phyloP scores from a whole-genome alignment of 2,888 invertebrate species.

The Clepsis dumicolana region DNA sequence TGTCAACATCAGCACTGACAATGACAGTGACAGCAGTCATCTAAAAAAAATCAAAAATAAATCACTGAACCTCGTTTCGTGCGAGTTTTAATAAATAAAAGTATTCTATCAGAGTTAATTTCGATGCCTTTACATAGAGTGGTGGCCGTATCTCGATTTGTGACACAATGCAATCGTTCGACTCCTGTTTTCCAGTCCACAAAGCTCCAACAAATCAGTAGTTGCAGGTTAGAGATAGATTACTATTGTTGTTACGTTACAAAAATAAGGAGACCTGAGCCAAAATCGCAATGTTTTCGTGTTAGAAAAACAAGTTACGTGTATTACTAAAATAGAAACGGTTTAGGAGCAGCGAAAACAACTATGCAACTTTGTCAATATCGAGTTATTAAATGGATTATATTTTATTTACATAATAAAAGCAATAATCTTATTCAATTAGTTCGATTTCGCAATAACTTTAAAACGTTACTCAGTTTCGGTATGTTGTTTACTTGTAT shows the following conservation, averaged over 20 bases:
- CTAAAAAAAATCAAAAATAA: constrained; percentile 13
- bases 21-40: too few relatives aligned
- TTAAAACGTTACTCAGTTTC: background rate
- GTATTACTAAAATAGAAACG: constrained; percentile 29
- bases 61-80: background rate
- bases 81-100: constrained; percentile 11
- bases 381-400: background rate
- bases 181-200: constrained; percentile 53
- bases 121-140: constrained; percentile 57
- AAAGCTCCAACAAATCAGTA: constrained; percentile 51
- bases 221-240: constrained; percentile 57
- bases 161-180: constrained; percentile 58
- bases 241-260: background rate
- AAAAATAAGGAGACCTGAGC: constrained; percentile 16
- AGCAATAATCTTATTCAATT: too few relatives aligned
- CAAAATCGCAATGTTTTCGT: constrained; percentile 28
- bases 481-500: background rate
- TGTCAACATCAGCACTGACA: background rate
- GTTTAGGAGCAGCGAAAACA: background rate
- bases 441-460: constrained; percentile 4
- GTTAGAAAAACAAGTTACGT: constrained; percentile 32
- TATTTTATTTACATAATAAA: too few relatives aligned
- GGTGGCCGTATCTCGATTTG: constrained; percentile 55
- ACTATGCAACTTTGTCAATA: background rate
- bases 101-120: constrained; percentile 11